Base-by-base conservation (phyloP, 2,888 invertebrate genomes). In the Sisyra terminalis region DNA sequence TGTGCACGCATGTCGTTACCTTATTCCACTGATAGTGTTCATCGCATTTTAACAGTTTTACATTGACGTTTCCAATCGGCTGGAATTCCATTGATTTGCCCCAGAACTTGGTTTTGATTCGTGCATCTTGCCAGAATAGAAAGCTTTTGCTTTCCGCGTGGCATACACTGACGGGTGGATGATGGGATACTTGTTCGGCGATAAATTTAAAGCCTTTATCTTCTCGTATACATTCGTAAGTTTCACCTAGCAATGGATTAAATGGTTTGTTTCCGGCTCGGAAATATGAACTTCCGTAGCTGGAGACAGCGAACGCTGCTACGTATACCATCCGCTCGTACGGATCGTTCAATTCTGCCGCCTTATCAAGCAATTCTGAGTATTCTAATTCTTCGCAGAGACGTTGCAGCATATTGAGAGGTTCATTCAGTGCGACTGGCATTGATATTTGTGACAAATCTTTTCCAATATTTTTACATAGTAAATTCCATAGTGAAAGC, bases 41-140 rank as follows among this genome's bases (percentile, higher is more conserved):
- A 9, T 75, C 73, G 36, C 73, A 73, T 51, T 71, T 70, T 29
- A 66, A 61, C 42, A 78, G 61, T 32, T 69, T 54, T 8, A 84
- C 70, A 56, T 80, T 75, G 0, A 83, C 79, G 1, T 65, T 55
- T 39, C 80, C 86, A 15, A 80, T 66, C 1, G 87, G 86, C 59
- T 85, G 84, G 59, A 86, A 83, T 66, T 87, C 86, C 82, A 87
- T 85, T 44, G 84, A 85, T 63, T 86, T 86, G 46, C 87, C 87
- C 87, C 87, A 87, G 66, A 87, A 87, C 64, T 85, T 86, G 45
- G 84, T 86, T 63, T 84, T 84, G 52, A 85, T 80, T 50, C 85
- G 67, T 8, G 81, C 77, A 58, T 86, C 85, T 66, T 86, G 86
- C 79, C 81, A 84, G 61, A 85, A 80, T 16, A 71, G 69, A 68